These are phyloP conservation scores for Acromyrmex heyeri DNA, from an alignment of 1,140 invertebrate genomes.

Conservation along the genomic window DNA sequence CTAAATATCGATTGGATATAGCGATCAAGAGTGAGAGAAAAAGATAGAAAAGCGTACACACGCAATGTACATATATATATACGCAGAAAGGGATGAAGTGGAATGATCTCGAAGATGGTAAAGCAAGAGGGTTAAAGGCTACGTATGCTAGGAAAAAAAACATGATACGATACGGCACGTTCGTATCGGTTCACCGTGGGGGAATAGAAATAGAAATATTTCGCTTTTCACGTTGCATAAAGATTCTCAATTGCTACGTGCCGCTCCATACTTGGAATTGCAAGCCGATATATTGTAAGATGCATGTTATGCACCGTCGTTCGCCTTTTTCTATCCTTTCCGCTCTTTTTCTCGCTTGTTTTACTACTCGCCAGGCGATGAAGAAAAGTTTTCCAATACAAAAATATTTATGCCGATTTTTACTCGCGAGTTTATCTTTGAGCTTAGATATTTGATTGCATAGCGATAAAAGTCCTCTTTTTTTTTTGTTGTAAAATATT, in stretches of 20 bases:
- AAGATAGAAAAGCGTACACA: background rate
- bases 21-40: constrained; percentile 7
- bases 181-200: constrained; percentile 15
- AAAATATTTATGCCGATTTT: constrained; percentile 64
- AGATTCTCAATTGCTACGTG: constrained; percentile 34
- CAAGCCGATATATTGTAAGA: constrained; percentile 44
- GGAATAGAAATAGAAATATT: constrained; percentile 45
- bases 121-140: constrained; percentile 28
- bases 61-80: background rate
- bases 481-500: constrained; percentile 8
- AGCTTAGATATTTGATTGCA: constrained; percentile 18
- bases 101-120: constrained; percentile 14
- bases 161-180: constrained; percentile 32
- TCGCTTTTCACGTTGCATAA: constrained; percentile 11
- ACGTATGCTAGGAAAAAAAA: constrained; percentile 4
- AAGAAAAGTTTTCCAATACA: constrained; percentile 71
- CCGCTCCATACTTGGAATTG: constrained; percentile 49
- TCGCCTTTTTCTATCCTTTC: background rate
- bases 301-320: constrained; percentile 19
- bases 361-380: constrained; percentile 21
- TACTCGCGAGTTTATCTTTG: background rate
- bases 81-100: background rate
- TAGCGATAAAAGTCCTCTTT: background rate
- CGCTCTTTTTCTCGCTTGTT: background rate
- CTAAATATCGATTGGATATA: constrained; percentile 51